Conservation (phyloP, 1,140 invertebrate genomes). For the Papilio polytes region DNA sequence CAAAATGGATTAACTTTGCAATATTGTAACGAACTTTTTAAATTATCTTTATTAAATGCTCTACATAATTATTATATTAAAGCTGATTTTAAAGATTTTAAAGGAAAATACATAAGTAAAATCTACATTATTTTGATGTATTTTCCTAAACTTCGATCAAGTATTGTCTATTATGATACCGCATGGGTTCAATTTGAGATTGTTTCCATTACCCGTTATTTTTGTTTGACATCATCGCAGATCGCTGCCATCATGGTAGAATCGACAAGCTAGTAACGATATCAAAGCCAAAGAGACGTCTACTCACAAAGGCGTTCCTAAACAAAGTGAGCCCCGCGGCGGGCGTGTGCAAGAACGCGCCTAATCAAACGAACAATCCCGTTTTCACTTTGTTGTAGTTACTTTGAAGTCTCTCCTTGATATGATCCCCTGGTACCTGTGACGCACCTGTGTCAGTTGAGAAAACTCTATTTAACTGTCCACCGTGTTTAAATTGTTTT, state of each 20-base stretch:
- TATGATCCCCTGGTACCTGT: slow-evolving; percentile 60
- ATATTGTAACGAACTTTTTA: neutral
- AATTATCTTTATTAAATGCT: neutral
- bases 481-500: neutral
- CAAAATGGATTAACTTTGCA: neutral
- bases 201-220: slow-evolving; percentile 1
- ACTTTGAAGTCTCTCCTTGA: slow-evolving; percentile 65
- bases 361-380: slow-evolving; percentile 68
- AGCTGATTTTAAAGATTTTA: neutral
- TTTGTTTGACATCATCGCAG: neutral
- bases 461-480: slow-evolving; percentile 43
- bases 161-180: neutral
- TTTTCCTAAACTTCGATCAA: too few relatives aligned
- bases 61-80: neutral
- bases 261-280: slow-evolving; percentile 59
- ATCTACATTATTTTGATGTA: neutral
- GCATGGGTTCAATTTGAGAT: neutral
- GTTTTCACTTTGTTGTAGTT: slow-evolving; percentile 67
- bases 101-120: neutral
- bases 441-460: slow-evolving; percentile 46
- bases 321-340: slow-evolving; percentile 63
- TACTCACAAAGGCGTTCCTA: slow-evolving; percentile 56
- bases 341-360: slow-evolving; percentile 61
- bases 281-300: slow-evolving; percentile 52
- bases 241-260: slow-evolving; percentile 40